Evolutionary conservation across 1,140 invertebrate genomes (phyloP).

Genomic region (Brachionus rotundiformis): DNA sequence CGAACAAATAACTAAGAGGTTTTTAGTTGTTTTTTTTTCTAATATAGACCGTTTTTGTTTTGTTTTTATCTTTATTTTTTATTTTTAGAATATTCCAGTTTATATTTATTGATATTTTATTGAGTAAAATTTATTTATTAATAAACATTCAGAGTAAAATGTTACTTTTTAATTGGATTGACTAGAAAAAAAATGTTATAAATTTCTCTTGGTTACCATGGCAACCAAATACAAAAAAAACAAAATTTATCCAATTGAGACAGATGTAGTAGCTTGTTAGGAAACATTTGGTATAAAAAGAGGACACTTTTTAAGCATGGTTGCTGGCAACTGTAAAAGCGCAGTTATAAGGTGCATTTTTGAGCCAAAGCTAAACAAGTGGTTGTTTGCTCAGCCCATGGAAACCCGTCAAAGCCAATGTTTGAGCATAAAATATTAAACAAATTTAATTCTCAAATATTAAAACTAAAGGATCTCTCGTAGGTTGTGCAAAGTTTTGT

Average conservation of each 20-base stretch:
- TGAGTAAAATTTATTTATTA: conserved; percentile 14
- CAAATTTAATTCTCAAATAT: background rate
- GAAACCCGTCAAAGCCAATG: background rate
- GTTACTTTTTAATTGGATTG: too few species aligned
- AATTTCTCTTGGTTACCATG: background rate
- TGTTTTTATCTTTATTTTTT: background rate
- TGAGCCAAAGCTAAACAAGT: background rate
- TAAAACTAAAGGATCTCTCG: background rate
- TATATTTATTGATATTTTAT: conserved; percentile 20
- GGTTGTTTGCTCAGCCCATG: background rate
- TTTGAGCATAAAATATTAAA: background rate
- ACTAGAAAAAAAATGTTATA: background rate
- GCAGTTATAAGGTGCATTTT: too few species aligned
- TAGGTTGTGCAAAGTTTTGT: background rate
- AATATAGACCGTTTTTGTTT: background rate
- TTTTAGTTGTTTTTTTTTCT: background rate
- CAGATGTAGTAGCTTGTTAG: too few species aligned
- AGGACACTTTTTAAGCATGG: too few species aligned
- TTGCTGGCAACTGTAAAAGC: too few species aligned
- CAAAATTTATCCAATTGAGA: too few species aligned
- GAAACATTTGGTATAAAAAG: too few species aligned
- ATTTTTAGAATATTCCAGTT: conserved; percentile 24
- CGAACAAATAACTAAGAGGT: background rate
- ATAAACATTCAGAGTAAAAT: background rate
- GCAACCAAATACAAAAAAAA: too few species aligned